Conservation (phyloP, 2,888 invertebrate species). For the Phasia obesa region DNA sequence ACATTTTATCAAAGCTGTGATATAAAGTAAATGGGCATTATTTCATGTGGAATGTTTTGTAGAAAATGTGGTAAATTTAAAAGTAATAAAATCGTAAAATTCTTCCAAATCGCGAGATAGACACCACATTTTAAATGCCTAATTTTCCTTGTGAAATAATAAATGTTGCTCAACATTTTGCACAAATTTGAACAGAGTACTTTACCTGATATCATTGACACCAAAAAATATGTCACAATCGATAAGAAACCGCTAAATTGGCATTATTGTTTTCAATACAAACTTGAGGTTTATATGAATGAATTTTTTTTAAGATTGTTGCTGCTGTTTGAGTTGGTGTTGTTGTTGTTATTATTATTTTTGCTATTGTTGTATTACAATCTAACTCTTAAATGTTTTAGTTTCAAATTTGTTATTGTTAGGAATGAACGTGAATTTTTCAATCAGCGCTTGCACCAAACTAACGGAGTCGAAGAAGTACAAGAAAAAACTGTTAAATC, state of each 20-base stretch:
- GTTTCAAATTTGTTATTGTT: conserved; percentile 64
- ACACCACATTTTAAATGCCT: no score
- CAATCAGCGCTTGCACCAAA: conserved; percentile 57
- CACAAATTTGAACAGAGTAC: no score
- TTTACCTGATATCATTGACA: no score
- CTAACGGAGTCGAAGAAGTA: conserved; percentile 44
- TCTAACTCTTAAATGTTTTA: conserved; percentile 43
- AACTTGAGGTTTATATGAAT: conserved; percentile 46
- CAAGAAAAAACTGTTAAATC: conserved; percentile 51
- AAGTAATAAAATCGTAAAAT: no score
- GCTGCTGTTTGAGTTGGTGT: not conserved
- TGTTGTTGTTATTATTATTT: not conserved
- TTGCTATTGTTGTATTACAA: conserved; percentile 39
- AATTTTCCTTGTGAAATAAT: no score
- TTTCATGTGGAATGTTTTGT: no score
- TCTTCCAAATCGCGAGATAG: no score
- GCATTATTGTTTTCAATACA: conserved; percentile 39
- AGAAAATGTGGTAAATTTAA: no score
- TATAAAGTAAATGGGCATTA: no score
- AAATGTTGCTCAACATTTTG: no score
- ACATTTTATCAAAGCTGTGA: no score
- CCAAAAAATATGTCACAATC: no score
- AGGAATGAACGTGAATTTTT: conserved; percentile 53
- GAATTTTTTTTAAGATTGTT: conserved; percentile 35
- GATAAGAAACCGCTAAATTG: conserved; percentile 3